These are phyloP conservation scores for Siniperca scherzeri DNA, from an alignment of 2,797 vertebrate genomes.

Conservation along the genomic window DNA sequence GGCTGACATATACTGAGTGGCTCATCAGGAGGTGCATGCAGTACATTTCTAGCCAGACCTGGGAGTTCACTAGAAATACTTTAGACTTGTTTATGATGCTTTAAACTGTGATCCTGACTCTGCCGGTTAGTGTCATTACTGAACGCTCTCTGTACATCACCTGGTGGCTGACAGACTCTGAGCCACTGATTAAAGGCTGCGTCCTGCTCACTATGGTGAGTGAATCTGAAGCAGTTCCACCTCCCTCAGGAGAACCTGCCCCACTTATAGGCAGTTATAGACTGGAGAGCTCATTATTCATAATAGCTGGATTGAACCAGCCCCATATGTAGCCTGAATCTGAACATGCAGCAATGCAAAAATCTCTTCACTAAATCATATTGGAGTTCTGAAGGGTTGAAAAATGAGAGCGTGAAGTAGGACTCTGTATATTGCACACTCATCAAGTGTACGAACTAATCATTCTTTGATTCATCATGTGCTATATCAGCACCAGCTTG, in stretches of 20 bases:
- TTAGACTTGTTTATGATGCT: conserved; percentile 12
- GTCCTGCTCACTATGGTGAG: conserved; percentile 26
- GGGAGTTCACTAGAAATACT: conserved; percentile 11
- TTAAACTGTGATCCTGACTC: conserved; percentile 18
- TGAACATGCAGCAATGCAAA: conserved; percentile 57
- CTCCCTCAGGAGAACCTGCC: conserved; percentile 46
- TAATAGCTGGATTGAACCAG: conserved; percentile 59
- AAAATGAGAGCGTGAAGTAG: conserved; percentile 41
- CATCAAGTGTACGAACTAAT: conserved; percentile 62
- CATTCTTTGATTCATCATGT: conserved; percentile 59
- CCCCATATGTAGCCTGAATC: conserved; percentile 51
- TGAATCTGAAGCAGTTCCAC: conserved; percentile 55
- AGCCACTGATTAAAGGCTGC: conserved; percentile 26
- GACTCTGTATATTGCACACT: conserved; percentile 47
- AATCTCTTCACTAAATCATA: conserved; percentile 49
- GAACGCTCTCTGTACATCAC: conserved; percentile 4
- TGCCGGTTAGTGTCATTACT: conserved; percentile 9
- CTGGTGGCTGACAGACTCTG: conserved; percentile 33
- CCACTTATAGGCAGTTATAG: conserved; percentile 63
- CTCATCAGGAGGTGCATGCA: neutral
- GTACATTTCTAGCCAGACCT: neutral
- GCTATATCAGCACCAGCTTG: conserved; percentile 57
- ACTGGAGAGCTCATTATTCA: conserved; percentile 75
- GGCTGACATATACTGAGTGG: neutral
- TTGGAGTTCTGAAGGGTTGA: conserved; percentile 42